Percentiles rank a stretch among this genome's conserved stretches.
phyloP scores from a whole-genome alignment of 2,797 vertebrate species.

The Microctenopoma stevenorrisi region DNA sequence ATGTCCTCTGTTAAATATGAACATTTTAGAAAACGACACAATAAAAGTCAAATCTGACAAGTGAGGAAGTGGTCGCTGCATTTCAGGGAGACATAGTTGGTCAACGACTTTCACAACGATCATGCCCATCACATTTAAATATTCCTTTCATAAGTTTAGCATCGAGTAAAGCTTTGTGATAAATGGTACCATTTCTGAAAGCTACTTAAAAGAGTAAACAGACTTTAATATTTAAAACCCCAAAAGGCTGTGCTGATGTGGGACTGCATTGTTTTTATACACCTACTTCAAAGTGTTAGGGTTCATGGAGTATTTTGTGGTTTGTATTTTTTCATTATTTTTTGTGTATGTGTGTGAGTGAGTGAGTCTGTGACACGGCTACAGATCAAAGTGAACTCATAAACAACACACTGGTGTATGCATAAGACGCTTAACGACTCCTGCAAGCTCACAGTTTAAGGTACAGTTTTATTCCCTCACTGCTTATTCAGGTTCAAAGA shows the following conservation, averaged over 20 bases:
- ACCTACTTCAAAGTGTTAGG: slow-evolving; percentile 58
- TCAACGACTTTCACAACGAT: neutral
- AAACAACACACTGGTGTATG: slow-evolving; percentile 60
- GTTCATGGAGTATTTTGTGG: slow-evolving; percentile 42
- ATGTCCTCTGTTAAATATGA: slow-evolving; percentile 1
- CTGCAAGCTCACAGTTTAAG: slow-evolving; percentile 46
- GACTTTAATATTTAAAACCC: slow-evolving; percentile 41
- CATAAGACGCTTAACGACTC: slow-evolving; percentile 61
- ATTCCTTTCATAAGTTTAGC: slow-evolving; percentile 28
- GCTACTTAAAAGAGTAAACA: slow-evolving; percentile 36
- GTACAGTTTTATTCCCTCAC: slow-evolving; percentile 12
- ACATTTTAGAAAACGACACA: slow-evolving; percentile 10
- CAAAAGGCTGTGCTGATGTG: slow-evolving; percentile 39
- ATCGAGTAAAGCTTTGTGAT: slow-evolving; percentile 31
- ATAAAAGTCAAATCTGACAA: slow-evolving; percentile 9
- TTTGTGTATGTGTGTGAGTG: slow-evolving; percentile 1
- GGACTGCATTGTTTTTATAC: slow-evolving; percentile 49
- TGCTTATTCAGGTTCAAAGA: slow-evolving; percentile 43
- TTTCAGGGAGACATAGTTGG: slow-evolving; percentile 12
- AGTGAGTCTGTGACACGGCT: slow-evolving; percentile 35
- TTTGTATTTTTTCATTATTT: slow-evolving; percentile 40
- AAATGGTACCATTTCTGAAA: slow-evolving; percentile 20
- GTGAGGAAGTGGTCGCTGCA: neutral
- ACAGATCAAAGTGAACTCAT: slow-evolving; percentile 69
- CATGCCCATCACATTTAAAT: neutral